Percentiles rank a stretch among this genome's conserved stretches.
These are phyloP conservation scores for Pelusios castaneus DNA, from an alignment of 2,113 vertebrate species.

Conservation along the genomic window DNA sequence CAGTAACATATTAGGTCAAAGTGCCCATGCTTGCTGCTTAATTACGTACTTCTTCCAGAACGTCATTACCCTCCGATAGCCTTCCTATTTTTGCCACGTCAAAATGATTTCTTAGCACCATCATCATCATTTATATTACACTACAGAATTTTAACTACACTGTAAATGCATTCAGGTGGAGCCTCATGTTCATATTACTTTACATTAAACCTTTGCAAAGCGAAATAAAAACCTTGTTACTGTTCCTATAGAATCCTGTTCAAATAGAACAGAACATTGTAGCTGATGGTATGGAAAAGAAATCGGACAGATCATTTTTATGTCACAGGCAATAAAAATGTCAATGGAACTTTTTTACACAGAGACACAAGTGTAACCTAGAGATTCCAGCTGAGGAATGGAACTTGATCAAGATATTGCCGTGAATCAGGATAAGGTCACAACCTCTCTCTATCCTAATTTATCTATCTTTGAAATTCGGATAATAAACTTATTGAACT, in stretches of 20 bases:
- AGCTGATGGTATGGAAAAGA: constrained; percentile 15
- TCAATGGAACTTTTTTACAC: constrained; percentile 54
- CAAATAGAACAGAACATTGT: background rate
- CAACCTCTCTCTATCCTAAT: background rate
- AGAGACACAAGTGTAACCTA: background rate
- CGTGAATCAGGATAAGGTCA: background rate
- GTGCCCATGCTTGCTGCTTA: background rate
- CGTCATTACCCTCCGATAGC: background rate
- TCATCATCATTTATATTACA: constrained; percentile 15
- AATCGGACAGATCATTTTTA: background rate
- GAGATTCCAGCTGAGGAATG: background rate
- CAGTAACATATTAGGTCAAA: background rate
- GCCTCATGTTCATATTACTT: constrained; percentile 30
- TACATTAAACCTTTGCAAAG: constrained; percentile 32
- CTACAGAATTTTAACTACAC: constrained; percentile 50
- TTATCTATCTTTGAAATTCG: background rate
- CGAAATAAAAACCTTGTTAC: constrained; percentile 34
- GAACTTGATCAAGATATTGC: background rate
- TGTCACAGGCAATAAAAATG: constrained; percentile 51
- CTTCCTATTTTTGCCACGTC: background rate
- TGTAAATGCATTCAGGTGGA: constrained; percentile 33
- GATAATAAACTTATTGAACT: constrained; percentile 16
- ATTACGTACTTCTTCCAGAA: constrained; percentile 5
- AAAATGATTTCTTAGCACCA: constrained; percentile 49
- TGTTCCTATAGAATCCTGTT: constrained; percentile 3